Evolutionary conservation across 2,113 vertebrate genomes (phyloP).

Genomic region (Illadopsis cleaveri): DNA sequence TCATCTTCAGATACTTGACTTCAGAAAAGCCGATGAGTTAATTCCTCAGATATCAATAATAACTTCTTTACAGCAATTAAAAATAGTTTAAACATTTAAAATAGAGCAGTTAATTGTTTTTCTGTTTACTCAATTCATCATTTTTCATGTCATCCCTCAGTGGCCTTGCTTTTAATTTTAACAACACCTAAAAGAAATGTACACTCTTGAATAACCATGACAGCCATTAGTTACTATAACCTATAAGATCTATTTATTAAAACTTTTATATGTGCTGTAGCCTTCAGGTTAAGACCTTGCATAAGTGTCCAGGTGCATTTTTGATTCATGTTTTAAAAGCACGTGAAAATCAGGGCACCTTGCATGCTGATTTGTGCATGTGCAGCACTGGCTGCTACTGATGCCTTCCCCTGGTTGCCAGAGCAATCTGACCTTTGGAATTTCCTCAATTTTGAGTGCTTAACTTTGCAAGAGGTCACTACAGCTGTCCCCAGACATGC

Average conservation of each 20-base stretch:
- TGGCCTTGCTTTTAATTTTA: not conserved
- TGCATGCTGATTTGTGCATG: not conserved
- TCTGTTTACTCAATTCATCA: not conserved
- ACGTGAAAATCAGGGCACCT: not conserved
- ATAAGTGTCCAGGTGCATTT: not conserved
- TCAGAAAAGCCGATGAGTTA: not conserved
- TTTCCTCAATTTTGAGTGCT: conserved; percentile 14
- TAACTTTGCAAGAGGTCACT: not conserved
- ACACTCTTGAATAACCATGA: not conserved
- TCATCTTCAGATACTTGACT: not conserved
- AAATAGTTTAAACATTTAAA: not conserved
- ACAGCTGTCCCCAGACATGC: not conserved
- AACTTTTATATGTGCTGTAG: not conserved
- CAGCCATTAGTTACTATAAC: not conserved
- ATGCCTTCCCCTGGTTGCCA: not conserved
- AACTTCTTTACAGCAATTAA: not conserved
- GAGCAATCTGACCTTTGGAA: conserved; percentile 28
- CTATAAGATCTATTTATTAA: not conserved
- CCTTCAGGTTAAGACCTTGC: not conserved
- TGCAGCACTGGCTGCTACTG: not conserved
- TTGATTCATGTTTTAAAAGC: not conserved
- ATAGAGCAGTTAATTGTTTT: not conserved
- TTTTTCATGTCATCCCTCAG: not conserved
- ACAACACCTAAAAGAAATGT: not conserved
- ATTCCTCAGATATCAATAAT: not conserved